Conservation (phyloP, 2,888 invertebrate genomes). For the Scaptomyza cyrtandrae region DNA sequence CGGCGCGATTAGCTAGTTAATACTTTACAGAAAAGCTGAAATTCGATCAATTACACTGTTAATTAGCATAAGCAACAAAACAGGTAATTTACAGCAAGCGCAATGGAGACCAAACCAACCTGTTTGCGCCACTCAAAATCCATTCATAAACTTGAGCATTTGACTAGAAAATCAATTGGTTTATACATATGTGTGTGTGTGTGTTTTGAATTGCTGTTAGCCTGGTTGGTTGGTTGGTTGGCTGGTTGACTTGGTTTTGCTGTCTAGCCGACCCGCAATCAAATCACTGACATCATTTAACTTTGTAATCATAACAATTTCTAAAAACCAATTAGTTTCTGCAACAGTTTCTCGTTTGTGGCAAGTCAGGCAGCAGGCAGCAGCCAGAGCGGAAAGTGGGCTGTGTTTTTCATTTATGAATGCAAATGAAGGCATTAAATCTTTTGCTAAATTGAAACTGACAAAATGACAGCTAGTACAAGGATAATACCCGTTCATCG, state of each 20-base stretch:
- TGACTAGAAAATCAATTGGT: constrained; percentile 41
- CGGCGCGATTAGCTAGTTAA: constrained; percentile 31
- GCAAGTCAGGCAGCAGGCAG: constrained; percentile 3
- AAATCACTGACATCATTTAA: constrained; percentile 75
- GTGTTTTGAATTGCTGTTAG: constrained; percentile 2
- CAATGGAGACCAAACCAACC: constrained; percentile 33
- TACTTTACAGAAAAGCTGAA: constrained; percentile 22
- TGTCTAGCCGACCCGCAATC: constrained; percentile 64
- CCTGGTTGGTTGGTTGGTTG: constrained; percentile 3
- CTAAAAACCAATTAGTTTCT: constrained; percentile 73
- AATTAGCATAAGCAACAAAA: constrained; percentile 68
- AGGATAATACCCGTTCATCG: constrained; percentile 61
- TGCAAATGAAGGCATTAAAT: constrained; percentile 79
- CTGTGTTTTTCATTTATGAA: constrained; percentile 73
- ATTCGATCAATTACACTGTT: constrained; percentile 60
- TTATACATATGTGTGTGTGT: constrained; percentile 1
- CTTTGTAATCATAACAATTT: constrained; percentile 80
- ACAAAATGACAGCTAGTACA: constrained; percentile 68
- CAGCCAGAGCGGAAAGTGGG: constrained; percentile 54
- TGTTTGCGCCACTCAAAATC: constrained; percentile 55
- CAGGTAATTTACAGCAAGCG: constrained; percentile 47
- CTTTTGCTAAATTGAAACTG: constrained; percentile 73
- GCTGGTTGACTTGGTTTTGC: constrained; percentile 2
- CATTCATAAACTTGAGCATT: constrained; percentile 68
- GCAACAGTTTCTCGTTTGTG: constrained; percentile 41